A percentile compares a stretch with the other conserved stretches of the same genome.
Conservation (phyloP, 2,797 vertebrate species). For the Podargus strigoides region DNA sequence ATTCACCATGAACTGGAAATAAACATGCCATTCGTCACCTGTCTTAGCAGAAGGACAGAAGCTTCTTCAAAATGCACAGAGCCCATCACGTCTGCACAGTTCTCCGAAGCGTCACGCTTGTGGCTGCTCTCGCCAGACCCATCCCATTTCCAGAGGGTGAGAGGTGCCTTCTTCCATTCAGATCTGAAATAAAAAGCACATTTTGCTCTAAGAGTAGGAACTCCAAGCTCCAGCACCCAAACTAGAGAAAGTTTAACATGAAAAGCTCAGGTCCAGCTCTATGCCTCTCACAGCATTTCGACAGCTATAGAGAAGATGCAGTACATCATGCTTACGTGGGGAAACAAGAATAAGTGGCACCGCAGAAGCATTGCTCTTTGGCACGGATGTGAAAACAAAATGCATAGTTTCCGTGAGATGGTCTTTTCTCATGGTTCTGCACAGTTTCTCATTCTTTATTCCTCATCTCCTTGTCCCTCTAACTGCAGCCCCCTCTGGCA, state of each 20-base stretch:
- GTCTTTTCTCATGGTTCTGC: not conserved
- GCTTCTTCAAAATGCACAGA: not conserved
- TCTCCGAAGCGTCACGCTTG: not conserved
- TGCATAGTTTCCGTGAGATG: not conserved
- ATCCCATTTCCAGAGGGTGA: fast-evolving
- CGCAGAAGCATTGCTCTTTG: not conserved
- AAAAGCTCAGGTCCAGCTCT: not conserved
- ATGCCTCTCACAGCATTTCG: not conserved
- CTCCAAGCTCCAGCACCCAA: not conserved
- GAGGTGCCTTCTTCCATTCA: not conserved
- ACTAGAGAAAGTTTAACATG: not conserved
- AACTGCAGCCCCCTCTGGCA: not conserved
- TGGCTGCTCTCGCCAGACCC: not conserved
- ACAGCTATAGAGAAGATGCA: not conserved
- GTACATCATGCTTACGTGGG: fast-evolving
- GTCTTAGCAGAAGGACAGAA: not conserved
- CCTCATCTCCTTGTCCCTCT: not conserved
- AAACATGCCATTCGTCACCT: not conserved
- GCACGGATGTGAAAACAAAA: not conserved
- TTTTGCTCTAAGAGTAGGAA: not conserved
- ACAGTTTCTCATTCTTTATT: not conserved
- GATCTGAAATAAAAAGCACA: not conserved
- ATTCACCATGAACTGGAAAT: not conserved
- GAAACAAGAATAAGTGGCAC: not conserved
- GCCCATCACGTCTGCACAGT: fast-evolving